Percentiles rank a stretch among this genome's conserved stretches.
These are phyloP conservation scores for Microtus ochrogaster DNA, from an alignment of 2,113 vertebrate genomes.

Conservation along the genomic window DNA sequence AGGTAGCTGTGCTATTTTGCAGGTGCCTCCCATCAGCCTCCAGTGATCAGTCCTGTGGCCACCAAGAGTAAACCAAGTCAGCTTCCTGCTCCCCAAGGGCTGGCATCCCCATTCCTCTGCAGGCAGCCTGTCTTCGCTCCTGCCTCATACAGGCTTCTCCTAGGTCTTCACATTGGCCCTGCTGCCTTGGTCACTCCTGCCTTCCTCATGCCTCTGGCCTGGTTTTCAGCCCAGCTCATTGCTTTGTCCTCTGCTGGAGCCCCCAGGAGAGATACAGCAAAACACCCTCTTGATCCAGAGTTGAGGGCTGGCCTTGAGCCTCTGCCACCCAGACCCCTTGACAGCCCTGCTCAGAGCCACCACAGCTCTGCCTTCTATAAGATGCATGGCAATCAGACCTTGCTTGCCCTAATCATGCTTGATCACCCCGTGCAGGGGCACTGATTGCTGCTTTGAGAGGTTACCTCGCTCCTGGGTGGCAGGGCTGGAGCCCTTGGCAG, in stretches of 20 bases:
- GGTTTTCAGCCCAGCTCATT: not conserved
- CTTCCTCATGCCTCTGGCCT: not conserved
- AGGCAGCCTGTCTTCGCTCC: not conserved
- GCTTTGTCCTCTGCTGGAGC: not conserved
- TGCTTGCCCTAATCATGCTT: slow-evolving; percentile 36
- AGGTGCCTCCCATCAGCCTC: not conserved
- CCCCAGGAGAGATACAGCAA: not conserved
- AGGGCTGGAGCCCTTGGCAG: not conserved
- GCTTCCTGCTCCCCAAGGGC: no score
- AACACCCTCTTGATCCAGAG: not conserved
- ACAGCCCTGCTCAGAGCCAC: not conserved
- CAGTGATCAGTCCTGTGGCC: not conserved
- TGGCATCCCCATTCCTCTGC: not conserved
- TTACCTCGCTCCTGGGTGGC: not conserved
- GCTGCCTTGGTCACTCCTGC: not conserved
- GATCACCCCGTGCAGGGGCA: not conserved
- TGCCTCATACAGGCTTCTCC: not conserved
- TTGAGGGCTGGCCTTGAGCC: not conserved
- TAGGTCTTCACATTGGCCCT: not conserved
- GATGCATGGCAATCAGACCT: slow-evolving; percentile 50
- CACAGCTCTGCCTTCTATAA: not conserved
- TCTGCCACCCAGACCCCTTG: not conserved
- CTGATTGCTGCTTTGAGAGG: slow-evolving; percentile 52
- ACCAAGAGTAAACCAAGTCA: not conserved
- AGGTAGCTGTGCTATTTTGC: not conserved